These are phyloP conservation scores for Tigriopus japonicus DNA, from an alignment of 1,140 invertebrate species.

Conservation along the genomic window DNA sequence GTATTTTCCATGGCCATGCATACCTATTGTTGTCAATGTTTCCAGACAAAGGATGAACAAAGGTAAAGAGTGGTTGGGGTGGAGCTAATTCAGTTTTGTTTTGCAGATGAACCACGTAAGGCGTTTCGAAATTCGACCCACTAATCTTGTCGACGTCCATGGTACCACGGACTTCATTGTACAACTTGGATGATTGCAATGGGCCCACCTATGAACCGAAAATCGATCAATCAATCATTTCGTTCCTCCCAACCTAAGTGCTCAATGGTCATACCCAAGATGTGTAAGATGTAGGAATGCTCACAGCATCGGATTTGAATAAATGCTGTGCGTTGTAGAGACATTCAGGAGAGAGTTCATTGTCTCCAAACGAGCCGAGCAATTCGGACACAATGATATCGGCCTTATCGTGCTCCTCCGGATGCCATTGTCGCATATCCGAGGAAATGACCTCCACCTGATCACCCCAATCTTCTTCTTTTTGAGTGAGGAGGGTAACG, in stretches of 20 bases:
- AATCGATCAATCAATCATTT: neutral
- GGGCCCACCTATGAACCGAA: neutral
- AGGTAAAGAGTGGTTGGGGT: slow-evolving; percentile 63
- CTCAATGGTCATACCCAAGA: slow-evolving; percentile 80
- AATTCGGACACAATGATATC: slow-evolving; percentile 95
- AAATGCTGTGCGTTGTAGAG: slow-evolving; percentile 81
- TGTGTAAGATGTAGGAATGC: slow-evolving; percentile 74
- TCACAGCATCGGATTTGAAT: slow-evolving; percentile 70
- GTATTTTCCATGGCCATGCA: neutral
- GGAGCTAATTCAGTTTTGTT: slow-evolving; percentile 66
- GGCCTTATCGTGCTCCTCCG: slow-evolving; percentile 47
- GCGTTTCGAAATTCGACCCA: slow-evolving; percentile 51
- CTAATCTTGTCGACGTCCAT: slow-evolving; percentile 38
- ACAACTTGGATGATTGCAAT: slow-evolving; percentile 47
- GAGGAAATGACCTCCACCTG: slow-evolving; percentile 48
- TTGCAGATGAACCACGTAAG: slow-evolving; percentile 71
- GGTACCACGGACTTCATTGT: slow-evolving; percentile 41
- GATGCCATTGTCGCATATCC: slow-evolving; percentile 74
- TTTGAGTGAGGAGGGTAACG: slow-evolving; percentile 59
- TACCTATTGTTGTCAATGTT: slow-evolving; percentile 8
- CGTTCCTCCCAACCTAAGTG: too few species aligned
- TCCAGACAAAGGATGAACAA: slow-evolving; percentile 50
- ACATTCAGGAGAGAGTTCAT: slow-evolving; percentile 96
- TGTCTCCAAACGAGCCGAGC: slow-evolving; percentile 93
- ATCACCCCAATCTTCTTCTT: slow-evolving; percentile 59